Percentiles rank a stretch among this genome's conserved stretches.
Conservation (phyloP, 2,113 vertebrate species). For the Atherinomorus stipes region DNA sequence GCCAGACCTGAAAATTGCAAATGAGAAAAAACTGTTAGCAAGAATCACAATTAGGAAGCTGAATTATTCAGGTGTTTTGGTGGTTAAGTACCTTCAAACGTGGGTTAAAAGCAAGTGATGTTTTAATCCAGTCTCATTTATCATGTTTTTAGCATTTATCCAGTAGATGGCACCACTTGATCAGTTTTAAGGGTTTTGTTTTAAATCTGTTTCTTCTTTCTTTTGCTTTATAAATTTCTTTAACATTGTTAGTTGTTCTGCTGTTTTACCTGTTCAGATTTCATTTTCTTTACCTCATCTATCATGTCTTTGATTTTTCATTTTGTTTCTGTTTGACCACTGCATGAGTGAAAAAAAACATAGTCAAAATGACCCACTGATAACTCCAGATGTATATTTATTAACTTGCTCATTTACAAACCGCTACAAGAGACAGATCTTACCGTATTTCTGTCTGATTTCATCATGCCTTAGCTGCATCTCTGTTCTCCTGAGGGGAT, state of each 20-base stretch:
- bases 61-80: background rate
- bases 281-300: background rate
- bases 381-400: constrained; percentile 6
- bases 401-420: background rate
- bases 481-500: constrained; percentile 86
- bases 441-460: constrained; percentile 95
- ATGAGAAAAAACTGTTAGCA: background rate
- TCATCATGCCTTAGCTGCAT: constrained; percentile 94
- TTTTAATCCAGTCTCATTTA: background rate
- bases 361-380: background rate
- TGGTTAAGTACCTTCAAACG: background rate
- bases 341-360: background rate
- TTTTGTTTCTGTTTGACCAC: constrained; percentile 11
- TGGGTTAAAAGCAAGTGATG: background rate
- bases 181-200: background rate
- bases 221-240: background rate
- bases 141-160: background rate
- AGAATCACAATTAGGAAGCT: background rate
- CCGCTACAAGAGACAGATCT: constrained; percentile 27
- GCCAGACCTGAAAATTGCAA: constrained; percentile 68
- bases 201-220: background rate
- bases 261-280: constrained; percentile 6
- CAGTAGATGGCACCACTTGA: constrained; percentile 53
- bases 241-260: background rate
- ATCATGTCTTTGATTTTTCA: background rate